phyloP scores from a whole-genome alignment of 2,888 invertebrate genomes.

The Limnephilus lunatus region DNA sequence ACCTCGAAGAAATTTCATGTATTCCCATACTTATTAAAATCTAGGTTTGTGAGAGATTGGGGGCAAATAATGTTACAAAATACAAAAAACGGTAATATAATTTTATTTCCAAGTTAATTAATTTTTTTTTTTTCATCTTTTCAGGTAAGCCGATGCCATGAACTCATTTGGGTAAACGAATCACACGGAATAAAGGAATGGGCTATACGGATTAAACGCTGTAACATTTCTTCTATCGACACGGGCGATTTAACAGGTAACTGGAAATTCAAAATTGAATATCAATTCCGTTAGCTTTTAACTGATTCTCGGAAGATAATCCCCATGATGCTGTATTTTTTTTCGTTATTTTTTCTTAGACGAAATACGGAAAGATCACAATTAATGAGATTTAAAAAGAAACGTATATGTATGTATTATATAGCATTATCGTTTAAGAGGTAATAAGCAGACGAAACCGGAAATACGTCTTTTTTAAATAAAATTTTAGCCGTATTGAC shows the following conservation, averaged over 20 bases:
- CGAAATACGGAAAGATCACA: background rate
- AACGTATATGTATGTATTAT: background rate
- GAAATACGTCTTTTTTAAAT: too few species aligned
- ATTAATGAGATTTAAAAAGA: background rate
- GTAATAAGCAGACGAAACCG: too few species aligned
- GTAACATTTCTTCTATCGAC: constrained; percentile 8
- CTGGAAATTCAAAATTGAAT: constrained; percentile 31
- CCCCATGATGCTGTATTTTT: background rate
- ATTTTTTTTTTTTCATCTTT: constrained; percentile 14
- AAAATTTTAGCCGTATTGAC: too few species aligned
- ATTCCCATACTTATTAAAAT: background rate
- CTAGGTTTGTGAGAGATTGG: too few species aligned
- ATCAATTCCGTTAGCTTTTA: constrained; percentile 18
- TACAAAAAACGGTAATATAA: background rate
- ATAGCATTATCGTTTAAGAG: background rate
- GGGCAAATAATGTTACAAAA: background rate
- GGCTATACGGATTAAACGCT: background rate
- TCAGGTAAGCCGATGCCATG: constrained; percentile 37
- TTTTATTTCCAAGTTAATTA: background rate
- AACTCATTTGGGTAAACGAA: constrained; percentile 31
- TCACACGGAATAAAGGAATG: constrained; percentile 29
- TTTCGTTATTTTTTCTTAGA: constrained; percentile 2
- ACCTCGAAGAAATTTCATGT: background rate
- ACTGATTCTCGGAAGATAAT: background rate
- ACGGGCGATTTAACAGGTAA: constrained; percentile 39